A percentile compares a stretch with the other conserved stretches of the same genome.
Conservation (phyloP, 2,113 vertebrate species). For the Actenoides lindsayi region DNA sequence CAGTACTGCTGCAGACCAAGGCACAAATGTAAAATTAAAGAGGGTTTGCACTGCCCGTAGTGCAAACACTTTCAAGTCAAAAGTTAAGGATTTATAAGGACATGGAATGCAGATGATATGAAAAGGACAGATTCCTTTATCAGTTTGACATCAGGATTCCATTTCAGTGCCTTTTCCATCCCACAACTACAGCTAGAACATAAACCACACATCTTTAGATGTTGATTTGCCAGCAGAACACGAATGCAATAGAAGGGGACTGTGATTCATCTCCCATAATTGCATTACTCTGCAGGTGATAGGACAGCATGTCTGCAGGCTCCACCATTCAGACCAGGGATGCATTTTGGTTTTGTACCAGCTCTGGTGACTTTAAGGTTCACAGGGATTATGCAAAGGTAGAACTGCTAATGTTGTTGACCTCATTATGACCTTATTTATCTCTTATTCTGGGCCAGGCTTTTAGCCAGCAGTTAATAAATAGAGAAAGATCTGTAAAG, state of each 20-base stretch:
- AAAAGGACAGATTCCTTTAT: not conserved
- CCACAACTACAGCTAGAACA: not conserved
- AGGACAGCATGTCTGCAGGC: not conserved
- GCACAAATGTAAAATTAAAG: not conserved
- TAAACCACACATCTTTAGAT: not conserved
- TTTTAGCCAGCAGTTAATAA: not conserved
- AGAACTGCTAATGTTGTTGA: not conserved
- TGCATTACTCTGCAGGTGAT: not conserved
- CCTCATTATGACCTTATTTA: not conserved
- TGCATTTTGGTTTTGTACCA: not conserved
- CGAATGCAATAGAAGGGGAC: not conserved
- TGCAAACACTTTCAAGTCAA: not conserved
- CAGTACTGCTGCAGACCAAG: not conserved
- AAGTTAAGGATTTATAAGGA: not conserved
- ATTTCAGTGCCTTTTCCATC: not conserved
- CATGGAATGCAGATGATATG: not conserved
- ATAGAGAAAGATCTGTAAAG: not conserved
- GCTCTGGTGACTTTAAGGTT: not conserved
- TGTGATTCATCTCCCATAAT: not conserved
- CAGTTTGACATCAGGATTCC: not conserved
- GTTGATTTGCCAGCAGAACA: not conserved
- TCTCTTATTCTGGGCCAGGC: not conserved
- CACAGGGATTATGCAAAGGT: not conserved
- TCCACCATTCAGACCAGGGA: not conserved
- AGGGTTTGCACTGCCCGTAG: not conserved